These are phyloP conservation scores for Drepana arcuata DNA, from an alignment of 1,140 invertebrate species.

Conservation along the genomic window DNA sequence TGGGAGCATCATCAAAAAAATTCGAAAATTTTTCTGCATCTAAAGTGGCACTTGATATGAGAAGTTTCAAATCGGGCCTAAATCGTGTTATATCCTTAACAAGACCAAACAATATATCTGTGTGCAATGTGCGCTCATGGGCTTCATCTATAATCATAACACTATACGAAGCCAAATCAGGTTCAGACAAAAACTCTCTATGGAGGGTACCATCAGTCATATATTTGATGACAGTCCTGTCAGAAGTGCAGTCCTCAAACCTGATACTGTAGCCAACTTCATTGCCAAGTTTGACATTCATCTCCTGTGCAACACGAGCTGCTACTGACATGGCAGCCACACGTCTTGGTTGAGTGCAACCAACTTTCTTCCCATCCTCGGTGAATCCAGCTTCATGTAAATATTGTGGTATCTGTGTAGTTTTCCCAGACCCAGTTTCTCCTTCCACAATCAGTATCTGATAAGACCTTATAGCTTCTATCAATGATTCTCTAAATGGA, in stretches of 20 bases:
- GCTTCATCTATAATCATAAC: slow-evolving; percentile 99
- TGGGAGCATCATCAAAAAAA: slow-evolving; percentile 99
- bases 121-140: slow-evolving; percentile 97
- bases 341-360: slow-evolving; percentile 96
- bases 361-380: slow-evolving; percentile 87
- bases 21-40: slow-evolving; percentile 98
- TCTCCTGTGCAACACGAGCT: slow-evolving; percentile 98
- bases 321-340: slow-evolving; percentile 99
- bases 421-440: slow-evolving; percentile 98
- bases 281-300: slow-evolving; percentile 98
- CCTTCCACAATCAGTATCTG: slow-evolving; percentile 98
- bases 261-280: slow-evolving; percentile 99
- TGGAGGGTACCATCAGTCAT: slow-evolving; percentile 99
- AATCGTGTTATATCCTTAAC: slow-evolving; percentile 98
- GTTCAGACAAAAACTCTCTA: slow-evolving; percentile 97
- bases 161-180: slow-evolving; percentile 94
- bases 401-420: slow-evolving; percentile 99
- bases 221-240: slow-evolving; percentile 98
- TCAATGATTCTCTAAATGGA: slow-evolving; percentile 91
- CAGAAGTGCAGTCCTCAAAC: slow-evolving; percentile 99
- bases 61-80: slow-evolving; percentile 93
- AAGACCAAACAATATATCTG: slow-evolving; percentile 98
- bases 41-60: slow-evolving; percentile 98
- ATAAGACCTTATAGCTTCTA: slow-evolving; percentile 90
- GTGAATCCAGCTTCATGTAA: slow-evolving; percentile 93